Evolutionary conservation across 2,797 vertebrate species (phyloP).

Genomic region (Coilia nasus): DNA sequence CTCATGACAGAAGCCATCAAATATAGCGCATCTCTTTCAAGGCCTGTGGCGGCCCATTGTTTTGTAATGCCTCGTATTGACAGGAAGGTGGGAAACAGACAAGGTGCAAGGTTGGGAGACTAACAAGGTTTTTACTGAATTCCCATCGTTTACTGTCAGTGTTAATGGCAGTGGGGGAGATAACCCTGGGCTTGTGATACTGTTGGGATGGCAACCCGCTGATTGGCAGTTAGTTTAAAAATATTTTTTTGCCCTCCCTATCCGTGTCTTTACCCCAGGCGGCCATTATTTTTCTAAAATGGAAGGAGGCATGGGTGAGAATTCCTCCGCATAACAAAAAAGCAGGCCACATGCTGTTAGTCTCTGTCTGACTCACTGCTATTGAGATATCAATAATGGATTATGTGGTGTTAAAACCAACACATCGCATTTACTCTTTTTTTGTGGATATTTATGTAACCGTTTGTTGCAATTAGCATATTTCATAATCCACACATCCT

Average conservation of each 20-base stretch:
- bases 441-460: constrained; percentile 3
- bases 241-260: background rate
- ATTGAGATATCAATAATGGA: constrained; percentile 25
- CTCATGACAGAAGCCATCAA: background rate
- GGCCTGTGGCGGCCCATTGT: background rate
- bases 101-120: background rate
- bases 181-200: background rate
- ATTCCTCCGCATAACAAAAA: background rate
- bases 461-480: background rate
- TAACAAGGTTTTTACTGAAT: background rate
- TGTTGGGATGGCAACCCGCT: constrained; percentile 14
- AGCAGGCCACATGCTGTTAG: background rate
- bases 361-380: constrained; percentile 6
- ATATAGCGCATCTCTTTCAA: background rate
- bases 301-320: background rate
- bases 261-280: background rate
- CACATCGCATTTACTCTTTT: background rate
- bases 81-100: constrained; percentile 28
- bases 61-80: constrained; percentile 44
- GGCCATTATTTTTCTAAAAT: background rate
- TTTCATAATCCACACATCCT: background rate
- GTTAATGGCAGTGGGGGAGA: background rate
- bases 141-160: background rate
- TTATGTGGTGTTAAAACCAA: background rate
- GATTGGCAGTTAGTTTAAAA: background rate